Percentiles rank a stretch among this genome's conserved stretches.
These are phyloP conservation scores for Poeciliopsis occidentalis DNA, from an alignment of 2,113 vertebrate genomes.

Conservation along the genomic window DNA sequence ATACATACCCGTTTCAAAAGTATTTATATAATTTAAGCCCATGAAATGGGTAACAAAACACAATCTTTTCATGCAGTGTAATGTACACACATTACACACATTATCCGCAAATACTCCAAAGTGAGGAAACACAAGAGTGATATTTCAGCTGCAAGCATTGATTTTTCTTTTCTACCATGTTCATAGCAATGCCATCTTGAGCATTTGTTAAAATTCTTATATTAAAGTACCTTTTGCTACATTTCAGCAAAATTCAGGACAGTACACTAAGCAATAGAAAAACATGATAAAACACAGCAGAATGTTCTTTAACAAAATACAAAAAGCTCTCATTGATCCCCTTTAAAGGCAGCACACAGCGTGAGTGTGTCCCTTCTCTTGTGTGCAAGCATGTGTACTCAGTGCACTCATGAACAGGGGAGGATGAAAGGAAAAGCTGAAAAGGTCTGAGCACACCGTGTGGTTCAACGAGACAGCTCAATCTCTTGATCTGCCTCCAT, in stretches of 20 bases:
- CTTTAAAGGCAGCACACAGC: conserved; percentile 50
- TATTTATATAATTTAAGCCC: background rate
- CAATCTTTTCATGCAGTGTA: background rate
- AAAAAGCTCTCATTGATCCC: conserved; percentile 55
- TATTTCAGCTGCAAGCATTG: too few species aligned
- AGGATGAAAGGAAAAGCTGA: conserved; percentile 71
- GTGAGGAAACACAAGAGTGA: background rate
- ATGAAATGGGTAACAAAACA: background rate
- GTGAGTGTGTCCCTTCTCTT: conserved; percentile 51
- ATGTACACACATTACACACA: conserved; percentile 9
- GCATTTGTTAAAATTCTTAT: too few species aligned
- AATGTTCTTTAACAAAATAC: conserved; percentile 51
- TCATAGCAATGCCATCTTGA: conserved; percentile 1
- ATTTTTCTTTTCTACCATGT: background rate
- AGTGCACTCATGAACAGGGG: conserved; percentile 58
- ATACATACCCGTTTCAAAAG: background rate
- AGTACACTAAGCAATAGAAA: conserved; percentile 16
- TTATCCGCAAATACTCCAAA: conserved; percentile 2
- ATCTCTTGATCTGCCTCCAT: conserved; percentile 66
- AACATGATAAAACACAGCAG: conserved; percentile 24
- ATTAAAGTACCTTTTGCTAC: background rate
- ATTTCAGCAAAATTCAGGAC: background rate
- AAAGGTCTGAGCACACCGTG: conserved; percentile 60
- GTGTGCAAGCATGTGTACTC: conserved; percentile 48
- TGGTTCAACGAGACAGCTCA: conserved; percentile 63